These are phyloP conservation scores for Falco novaeseelandiae DNA, from an alignment of 2,797 vertebrate genomes.

Conservation along the genomic window DNA sequence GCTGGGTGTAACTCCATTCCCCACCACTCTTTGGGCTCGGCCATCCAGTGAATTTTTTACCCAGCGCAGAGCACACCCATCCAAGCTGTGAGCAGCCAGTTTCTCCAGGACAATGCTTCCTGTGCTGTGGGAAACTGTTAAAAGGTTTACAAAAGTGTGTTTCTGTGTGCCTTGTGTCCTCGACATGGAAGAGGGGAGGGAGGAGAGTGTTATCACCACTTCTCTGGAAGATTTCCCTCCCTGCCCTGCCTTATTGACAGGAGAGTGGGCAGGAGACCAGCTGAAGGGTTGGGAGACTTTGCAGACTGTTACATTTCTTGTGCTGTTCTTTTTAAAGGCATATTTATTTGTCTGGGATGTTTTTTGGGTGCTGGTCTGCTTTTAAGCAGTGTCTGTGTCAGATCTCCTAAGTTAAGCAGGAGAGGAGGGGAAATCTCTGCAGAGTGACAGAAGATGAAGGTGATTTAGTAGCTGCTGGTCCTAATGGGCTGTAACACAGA, in stretches of 20 bases:
- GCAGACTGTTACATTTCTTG: background rate
- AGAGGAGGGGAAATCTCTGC: background rate
- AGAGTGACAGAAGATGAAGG: background rate
- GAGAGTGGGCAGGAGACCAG: background rate
- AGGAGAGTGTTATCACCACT: background rate
- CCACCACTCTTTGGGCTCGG: background rate
- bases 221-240: background rate
- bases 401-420: background rate
- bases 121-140: background rate
- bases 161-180: background rate
- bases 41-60: background rate
- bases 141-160: background rate
- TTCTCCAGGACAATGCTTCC: background rate
- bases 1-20: background rate
- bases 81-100: background rate
- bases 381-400: background rate
- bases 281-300: background rate
- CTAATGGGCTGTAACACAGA: background rate
- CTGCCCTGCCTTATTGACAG: background rate
- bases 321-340: background rate
- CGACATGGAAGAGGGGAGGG: accelerated
- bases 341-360: background rate
- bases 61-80: background rate
- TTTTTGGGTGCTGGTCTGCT: background rate
- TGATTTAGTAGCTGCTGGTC: background rate